Conservation (phyloP, 2,797 vertebrate species). For the Natrix natrix region DNA sequence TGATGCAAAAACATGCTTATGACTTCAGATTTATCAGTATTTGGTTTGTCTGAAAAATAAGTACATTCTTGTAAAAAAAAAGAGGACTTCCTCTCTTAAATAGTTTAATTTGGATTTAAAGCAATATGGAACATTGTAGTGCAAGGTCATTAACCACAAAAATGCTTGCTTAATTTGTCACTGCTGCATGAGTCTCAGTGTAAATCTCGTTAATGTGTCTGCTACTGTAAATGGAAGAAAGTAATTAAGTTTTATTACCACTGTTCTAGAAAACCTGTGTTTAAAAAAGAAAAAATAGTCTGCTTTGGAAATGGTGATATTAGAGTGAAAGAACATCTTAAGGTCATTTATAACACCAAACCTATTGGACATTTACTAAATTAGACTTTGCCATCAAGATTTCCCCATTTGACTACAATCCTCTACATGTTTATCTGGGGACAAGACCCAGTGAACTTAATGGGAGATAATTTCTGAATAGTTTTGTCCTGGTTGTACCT, state of each 20-base stretch:
- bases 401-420: conserved; percentile 35
- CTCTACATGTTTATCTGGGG: neutral
- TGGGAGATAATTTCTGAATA: neutral
- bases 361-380: neutral
- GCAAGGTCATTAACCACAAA: conserved; percentile 37
- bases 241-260: conserved; percentile 45
- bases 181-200: conserved; percentile 11
- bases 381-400: neutral
- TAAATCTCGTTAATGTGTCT: conserved; percentile 30
- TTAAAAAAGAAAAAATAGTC: conserved; percentile 14
- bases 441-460: neutral
- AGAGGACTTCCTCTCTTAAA: conserved; percentile 43
- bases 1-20: neutral
- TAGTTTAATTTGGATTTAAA: conserved; percentile 48
- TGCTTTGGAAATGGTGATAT: conserved; percentile 29
- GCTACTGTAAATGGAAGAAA: conserved; percentile 43
- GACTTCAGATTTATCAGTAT: conserved; percentile 27
- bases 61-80: conserved; percentile 34
- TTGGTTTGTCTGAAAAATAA: conserved; percentile 32
- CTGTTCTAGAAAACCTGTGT: conserved; percentile 37
- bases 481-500: neutral
- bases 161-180: conserved; percentile 37
- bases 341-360: conserved; percentile 20
- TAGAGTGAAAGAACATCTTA: conserved; percentile 32
- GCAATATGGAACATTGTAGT: conserved; percentile 26